phyloP scores from a whole-genome alignment of 2,888 invertebrate genomes.

The Heliconius cydno region DNA sequence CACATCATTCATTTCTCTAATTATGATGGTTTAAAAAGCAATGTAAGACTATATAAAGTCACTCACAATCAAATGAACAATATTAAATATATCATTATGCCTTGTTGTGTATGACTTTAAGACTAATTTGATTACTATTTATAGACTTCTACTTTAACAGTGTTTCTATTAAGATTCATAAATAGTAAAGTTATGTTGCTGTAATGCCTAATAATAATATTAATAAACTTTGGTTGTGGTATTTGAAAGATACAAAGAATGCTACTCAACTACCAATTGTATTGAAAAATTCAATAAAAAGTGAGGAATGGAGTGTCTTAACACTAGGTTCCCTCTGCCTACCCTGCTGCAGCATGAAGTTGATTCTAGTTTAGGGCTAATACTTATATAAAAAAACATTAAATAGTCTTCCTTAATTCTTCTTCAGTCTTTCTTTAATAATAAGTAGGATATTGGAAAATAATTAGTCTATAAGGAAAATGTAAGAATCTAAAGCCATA shows the following conservation, averaged over 20 bases:
- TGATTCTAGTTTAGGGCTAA: too few species aligned
- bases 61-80: not conserved
- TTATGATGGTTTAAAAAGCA: not conserved
- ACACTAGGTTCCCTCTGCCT: too few species aligned
- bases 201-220: not conserved
- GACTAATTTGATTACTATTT: not conserved
- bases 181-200: not conserved
- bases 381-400: too few species aligned
- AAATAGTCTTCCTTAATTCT: too few species aligned
- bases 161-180: not conserved
- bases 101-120: not conserved
- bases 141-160: not conserved
- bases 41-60: not conserved
- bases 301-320: too few species aligned
- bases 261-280: too few species aligned
- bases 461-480: not conserved
- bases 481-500: not conserved
- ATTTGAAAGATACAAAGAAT: not conserved
- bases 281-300: too few species aligned
- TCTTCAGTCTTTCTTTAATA: not conserved
- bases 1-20: too few species aligned
- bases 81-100: not conserved
- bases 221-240: not conserved
- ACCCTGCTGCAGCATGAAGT: too few species aligned
- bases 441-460: not conserved